Evolutionary conservation across 1,140 invertebrate species (phyloP), one percentile per base, ranked within the genome.

Genomic region (Dendroctonus valens): DNA sequence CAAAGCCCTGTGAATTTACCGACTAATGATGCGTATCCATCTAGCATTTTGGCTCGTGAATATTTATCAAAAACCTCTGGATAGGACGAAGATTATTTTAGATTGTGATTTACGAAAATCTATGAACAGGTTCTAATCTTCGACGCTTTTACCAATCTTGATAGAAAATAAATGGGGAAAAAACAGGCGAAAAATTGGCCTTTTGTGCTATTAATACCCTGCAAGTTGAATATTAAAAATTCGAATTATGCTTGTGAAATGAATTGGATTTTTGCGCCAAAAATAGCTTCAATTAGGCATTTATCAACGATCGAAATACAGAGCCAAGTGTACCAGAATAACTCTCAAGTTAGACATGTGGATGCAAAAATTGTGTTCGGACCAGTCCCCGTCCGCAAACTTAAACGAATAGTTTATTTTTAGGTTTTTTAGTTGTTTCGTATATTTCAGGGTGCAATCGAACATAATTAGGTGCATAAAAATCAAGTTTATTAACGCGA

Each of bases 331-430:
- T 52, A 53, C 68, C 44, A 71, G 67, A 69, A 71, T 71, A 71
- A 54, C 59, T 63, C 38, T 37, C 52, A 37, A 49, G 7, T 54
- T 50, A 58, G 50, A 55, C 59, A 68, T 52, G 52, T 51, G 59
- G 54, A 64, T 60, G 49, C 55, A 53, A 64, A 58, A 68, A 41
- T 15, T 57, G 49, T 61, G 49, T 44, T 53, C 67, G 62, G 26
- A 52, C 59, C 51, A 65, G 69, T 71, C 67, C 69, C 66, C 67
- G 54, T 58, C 63, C 65, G 65, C 38, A 66, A 69, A 69, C 60
- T 67, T 60, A 15, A 62, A 66, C 63, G 62, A 60, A 51, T 69
- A 26, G 59, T 68, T 41, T 72, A 72, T 72, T 70, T 72, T 70
- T 55, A 55, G 53, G 38, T 39, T 55, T 55, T 26, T 55, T 41